A percentile compares a stretch with the other conserved stretches of the same genome.
Evolutionary conservation across 2,888 invertebrate species (phyloP).

Genomic region (Campaea margaritaria): DNA sequence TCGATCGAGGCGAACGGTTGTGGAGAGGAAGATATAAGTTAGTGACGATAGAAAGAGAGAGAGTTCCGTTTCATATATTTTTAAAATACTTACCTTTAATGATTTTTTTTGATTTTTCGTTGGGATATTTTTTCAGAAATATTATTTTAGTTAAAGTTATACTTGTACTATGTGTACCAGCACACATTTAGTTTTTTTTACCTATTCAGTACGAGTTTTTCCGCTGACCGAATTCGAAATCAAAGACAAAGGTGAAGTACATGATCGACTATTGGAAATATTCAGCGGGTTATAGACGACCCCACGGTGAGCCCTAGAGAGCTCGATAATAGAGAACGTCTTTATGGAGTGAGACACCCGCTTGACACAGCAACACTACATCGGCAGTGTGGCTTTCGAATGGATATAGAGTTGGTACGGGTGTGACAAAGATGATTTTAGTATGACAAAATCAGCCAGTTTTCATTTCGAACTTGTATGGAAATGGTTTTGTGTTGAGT

Average conservation of each 20-base stretch:
- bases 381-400: conserved; percentile 47
- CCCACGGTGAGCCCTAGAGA: conserved; percentile 61
- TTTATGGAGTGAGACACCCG: conserved; percentile 79
- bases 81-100: too few relatives aligned
- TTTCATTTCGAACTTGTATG: background rate
- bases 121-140: too few relatives aligned
- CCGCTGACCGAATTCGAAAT: conserved; percentile 14
- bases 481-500: background rate
- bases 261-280: conserved; percentile 44
- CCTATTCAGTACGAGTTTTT: background rate
- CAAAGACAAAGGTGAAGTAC: conserved; percentile 5
- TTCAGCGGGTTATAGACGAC: conserved; percentile 52
- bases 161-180: too few relatives aligned
- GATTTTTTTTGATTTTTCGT: too few relatives aligned
- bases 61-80: too few relatives aligned
- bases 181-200: too few relatives aligned
- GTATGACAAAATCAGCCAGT: conserved; percentile 24
- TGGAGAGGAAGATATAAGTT: too few relatives aligned
- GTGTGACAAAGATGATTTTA: conserved; percentile 48
- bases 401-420: conserved; percentile 39
- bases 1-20: too few relatives aligned
- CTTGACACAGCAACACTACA: conserved; percentile 75
- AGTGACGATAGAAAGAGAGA: too few relatives aligned
- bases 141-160: too few relatives aligned
- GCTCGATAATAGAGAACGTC: conserved; percentile 75